Percentiles rank a stretch among this genome's conserved stretches.
Evolutionary conservation across 2,113 vertebrate species (phyloP).

Genomic region (Callipepla squamata): DNA sequence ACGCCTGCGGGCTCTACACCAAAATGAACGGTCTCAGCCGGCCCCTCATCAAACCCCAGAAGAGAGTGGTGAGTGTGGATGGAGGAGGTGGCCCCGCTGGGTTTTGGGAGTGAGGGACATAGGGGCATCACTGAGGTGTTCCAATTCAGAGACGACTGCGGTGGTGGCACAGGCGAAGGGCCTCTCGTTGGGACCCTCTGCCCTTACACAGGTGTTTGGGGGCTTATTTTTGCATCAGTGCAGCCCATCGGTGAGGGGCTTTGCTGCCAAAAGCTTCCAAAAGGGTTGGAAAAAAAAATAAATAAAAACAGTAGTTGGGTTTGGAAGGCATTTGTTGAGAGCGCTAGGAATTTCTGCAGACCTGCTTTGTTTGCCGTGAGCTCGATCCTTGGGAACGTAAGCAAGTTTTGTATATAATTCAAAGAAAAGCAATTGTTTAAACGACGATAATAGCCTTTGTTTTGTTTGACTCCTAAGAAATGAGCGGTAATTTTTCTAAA

Average conservation of each 20-base stretch:
- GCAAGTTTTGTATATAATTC: conserved; percentile 72
- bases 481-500: conserved; percentile 56
- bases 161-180: accelerated
- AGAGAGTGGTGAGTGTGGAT: conserved; percentile 91
- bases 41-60: conserved; percentile 97
- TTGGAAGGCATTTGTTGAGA: conserved; percentile 59
- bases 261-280: neutral
- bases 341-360: conserved; percentile 64
- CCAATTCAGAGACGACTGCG: neutral
- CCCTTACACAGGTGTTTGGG: accelerated
- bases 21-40: conserved; percentile 99
- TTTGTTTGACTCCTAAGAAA: conserved; percentile 63
- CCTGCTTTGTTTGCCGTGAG: conserved; percentile 68
- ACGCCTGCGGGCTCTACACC: conserved; percentile 98
- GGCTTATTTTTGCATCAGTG: neutral
- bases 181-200: accelerated
- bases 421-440: conserved; percentile 74
- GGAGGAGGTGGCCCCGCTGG: neutral
- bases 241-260: neutral
- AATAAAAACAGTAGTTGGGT: neutral
- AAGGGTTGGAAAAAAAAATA: neutral
- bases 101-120: accelerated
- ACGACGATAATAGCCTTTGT: conserved; percentile 65
- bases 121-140: neutral
- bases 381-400: conserved; percentile 67